These are phyloP conservation scores for Sebastes oblongus DNA, from an alignment of 2,797 vertebrate species.

Conservation along the genomic window DNA sequence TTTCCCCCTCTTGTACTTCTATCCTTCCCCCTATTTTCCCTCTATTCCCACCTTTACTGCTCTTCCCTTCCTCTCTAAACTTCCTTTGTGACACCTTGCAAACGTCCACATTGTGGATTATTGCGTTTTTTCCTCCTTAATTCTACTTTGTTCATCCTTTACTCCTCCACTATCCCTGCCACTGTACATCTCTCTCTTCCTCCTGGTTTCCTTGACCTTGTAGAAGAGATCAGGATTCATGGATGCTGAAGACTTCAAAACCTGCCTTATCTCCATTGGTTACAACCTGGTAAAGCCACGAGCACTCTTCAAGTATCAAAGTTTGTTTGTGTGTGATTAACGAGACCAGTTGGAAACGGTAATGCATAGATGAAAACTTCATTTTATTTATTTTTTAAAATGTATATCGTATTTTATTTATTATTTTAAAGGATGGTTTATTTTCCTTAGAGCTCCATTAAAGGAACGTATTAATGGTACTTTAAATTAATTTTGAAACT, in stretches of 20 bases:
- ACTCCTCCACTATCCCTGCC: constrained; percentile 24
- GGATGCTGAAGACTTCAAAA: constrained; percentile 99
- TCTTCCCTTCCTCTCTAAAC: background rate
- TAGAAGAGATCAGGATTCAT: constrained; percentile 99
- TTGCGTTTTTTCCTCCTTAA: constrained; percentile 63
- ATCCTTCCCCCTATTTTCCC: background rate
- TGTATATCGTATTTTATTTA: background rate
- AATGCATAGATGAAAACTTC: background rate
- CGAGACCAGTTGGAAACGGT: constrained; percentile 11
- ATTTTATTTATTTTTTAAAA: background rate
- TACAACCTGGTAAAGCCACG: constrained; percentile 96
- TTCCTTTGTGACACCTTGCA: constrained; percentile 39
- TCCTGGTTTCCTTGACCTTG: constrained; percentile 75
- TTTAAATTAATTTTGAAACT: background rate
- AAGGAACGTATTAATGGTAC: background rate
- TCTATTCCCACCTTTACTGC: constrained; percentile 2
- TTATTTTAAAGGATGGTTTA: background rate
- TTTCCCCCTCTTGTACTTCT: constrained; percentile 24
- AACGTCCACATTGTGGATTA: constrained; percentile 27
- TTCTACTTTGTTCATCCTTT: constrained; percentile 62
- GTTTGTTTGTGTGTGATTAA: constrained; percentile 41
- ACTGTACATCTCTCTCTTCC: constrained; percentile 23
- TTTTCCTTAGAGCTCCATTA: background rate
- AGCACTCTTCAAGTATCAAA: constrained; percentile 49
- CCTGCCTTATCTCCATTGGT: constrained; percentile 99